Conservation (phyloP, 2,113 vertebrate species). For the Caranx ignobilis region DNA sequence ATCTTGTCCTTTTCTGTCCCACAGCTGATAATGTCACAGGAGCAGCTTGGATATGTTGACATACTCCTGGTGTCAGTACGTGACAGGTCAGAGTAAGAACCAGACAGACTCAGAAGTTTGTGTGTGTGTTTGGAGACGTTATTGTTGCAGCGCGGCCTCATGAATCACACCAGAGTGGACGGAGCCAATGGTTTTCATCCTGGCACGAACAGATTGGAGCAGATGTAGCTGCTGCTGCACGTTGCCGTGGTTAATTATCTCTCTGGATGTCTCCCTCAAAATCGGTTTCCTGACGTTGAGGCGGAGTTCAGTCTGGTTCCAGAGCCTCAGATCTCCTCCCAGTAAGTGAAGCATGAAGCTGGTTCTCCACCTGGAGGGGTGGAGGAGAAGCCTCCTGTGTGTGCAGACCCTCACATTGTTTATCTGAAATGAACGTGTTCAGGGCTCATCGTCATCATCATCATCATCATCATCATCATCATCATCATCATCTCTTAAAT, state of each 20-base stretch:
- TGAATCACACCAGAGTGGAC: constrained; percentile 30
- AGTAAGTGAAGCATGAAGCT: neutral
- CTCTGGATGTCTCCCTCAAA: constrained; percentile 17
- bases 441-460: too few relatives aligned
- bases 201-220: constrained; percentile 46
- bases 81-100: constrained; percentile 3
- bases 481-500: too few relatives aligned
- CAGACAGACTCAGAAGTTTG: too few relatives aligned
- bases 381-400: too few relatives aligned
- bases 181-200: constrained; percentile 27
- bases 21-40: constrained; percentile 36
- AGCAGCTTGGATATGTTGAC: constrained; percentile 22
- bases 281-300: constrained; percentile 14
- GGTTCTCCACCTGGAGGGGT: neutral
- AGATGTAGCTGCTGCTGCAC: constrained; percentile 50
- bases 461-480: too few relatives aligned
- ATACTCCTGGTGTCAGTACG: constrained; percentile 27
- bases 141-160: constrained; percentile 14
- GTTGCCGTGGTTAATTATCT: constrained; percentile 51
- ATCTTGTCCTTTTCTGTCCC: constrained; percentile 39
- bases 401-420: too few relatives aligned
- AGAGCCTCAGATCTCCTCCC: neutral
- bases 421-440: too few relatives aligned
- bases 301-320: constrained; percentile 4
- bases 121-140: constrained; percentile 15